Evolutionary conservation across 2,797 vertebrate species (phyloP).

Genomic region (Microhierax caerulescens): DNA sequence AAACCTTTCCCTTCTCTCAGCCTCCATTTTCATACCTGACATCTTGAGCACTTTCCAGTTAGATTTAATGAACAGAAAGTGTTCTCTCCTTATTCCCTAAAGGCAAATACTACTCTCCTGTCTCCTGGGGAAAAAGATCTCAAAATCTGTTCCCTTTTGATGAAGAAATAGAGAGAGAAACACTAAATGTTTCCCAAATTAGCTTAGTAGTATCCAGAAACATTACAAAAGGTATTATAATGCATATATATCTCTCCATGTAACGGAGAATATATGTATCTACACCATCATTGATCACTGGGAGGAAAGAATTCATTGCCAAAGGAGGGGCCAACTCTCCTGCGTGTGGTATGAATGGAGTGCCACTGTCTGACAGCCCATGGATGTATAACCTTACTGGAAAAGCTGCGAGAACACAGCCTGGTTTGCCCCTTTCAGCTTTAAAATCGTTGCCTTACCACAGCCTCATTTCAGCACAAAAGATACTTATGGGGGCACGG

Average conservation of each 20-base stretch:
- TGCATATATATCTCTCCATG: neutral
- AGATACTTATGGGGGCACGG: accelerated
- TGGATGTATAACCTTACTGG: accelerated
- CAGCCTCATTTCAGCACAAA: neutral
- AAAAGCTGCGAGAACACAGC: neutral
- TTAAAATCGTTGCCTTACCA: accelerated
- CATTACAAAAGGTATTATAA: neutral
- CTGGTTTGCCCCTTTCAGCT: neutral
- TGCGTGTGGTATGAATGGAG: accelerated
- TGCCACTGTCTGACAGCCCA: neutral
- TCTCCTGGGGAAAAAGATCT: neutral
- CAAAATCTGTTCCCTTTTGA: neutral
- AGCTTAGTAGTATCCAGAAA: neutral
- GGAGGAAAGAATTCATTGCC: neutral
- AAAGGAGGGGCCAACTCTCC: neutral
- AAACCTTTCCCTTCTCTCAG: neutral
- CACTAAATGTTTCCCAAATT: neutral
- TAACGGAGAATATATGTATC: neutral
- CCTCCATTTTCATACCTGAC: neutral
- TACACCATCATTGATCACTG: neutral
- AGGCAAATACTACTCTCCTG: neutral
- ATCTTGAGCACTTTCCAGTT: neutral
- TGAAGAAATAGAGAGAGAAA: neutral
- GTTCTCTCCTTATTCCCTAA: neutral
- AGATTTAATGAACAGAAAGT: neutral